phyloP scores from a whole-genome alignment of 2,888 invertebrate species.

The Agrilus cyanescens region DNA sequence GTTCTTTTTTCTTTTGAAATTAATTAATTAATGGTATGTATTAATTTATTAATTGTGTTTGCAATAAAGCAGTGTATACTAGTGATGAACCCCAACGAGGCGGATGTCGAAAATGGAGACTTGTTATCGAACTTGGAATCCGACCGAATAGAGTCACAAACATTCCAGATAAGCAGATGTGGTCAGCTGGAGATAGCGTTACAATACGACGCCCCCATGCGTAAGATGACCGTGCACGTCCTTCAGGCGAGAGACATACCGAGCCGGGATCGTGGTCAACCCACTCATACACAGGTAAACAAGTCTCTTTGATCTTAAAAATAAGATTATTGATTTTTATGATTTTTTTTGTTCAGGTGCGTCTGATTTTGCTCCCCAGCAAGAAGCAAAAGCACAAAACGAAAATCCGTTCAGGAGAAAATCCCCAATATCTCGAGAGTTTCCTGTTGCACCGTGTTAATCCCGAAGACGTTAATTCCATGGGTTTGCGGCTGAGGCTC shows the following conservation, averaged over 20 bases:
- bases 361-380: conserved; percentile 76
- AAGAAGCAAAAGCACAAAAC: conserved; percentile 93
- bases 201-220: conserved; percentile 79
- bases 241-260: conserved; percentile 77
- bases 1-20: conserved; percentile 20
- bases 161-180: conserved; percentile 44
- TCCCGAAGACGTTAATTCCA: conserved; percentile 87
- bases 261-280: conserved; percentile 53
- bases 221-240: conserved; percentile 86
- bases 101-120: conserved; percentile 22
- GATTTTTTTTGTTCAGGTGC: conserved; percentile 47
- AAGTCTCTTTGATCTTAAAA: not conserved
- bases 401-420: conserved; percentile 81
- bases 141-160: conserved; percentile 29
- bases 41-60: conserved; percentile 1
- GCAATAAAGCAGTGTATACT: conserved; percentile 37
- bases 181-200: conserved; percentile 81
- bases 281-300: conserved; percentile 53
- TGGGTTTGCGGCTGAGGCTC: conserved; percentile 80
- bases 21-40: too few relatives aligned
- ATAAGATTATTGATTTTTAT: not conserved
- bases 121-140: conserved; percentile 27
- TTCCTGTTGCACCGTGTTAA: conserved; percentile 84
- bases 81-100: conserved; percentile 33
- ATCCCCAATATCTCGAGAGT: conserved; percentile 87